Base-by-base conservation (phyloP, 2,797 vertebrate species). In the Hypotaenidia philippensis region DNA sequence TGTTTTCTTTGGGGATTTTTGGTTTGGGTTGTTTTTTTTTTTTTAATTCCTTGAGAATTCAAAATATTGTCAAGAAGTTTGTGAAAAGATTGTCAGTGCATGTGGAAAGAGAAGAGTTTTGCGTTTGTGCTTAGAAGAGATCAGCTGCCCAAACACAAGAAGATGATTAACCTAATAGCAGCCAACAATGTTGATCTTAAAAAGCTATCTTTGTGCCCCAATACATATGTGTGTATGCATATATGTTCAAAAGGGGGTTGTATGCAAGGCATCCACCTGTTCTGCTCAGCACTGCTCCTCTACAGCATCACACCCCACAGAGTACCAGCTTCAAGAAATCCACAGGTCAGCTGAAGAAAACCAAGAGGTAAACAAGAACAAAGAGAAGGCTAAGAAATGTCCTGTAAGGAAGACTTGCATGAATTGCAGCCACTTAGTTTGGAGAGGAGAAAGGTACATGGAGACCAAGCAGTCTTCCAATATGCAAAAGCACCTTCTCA, bases 1-100 rank as follows among this genome's bases (percentile, higher is more conserved):
- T 22, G 41, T 8, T 49, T 23, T 26, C 12, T 50, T 26, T 7
- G 25, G 47, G 21, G 21, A 19, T 12, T 47, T 49, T 49, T 29
- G 49, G 8, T 52, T 41, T 22, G 7, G 18, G 8, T 44, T 40
- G 11, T 40, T 36, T 4, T 44, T 13, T 5, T 25, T 53, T 68
- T 50, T 60, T 2, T 70, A 81, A 56, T 41, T 41, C 5, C 3
- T 77, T 77, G 23, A 79, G 25, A 78, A 84, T 34, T 83, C 19
- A 63, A 82, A 68, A 75, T 78, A 52, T 29, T 52, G 13, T 87
- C 53, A 45, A 34, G 1, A 71, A 56, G 13, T 76, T 61, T 76
- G 59, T 71, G 3, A 69, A 53, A 55, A 57, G 1, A 36, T 21
- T 31, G 1, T 0, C 11, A 6, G 4, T 5, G 4, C 5, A 4